phyloP scores from a whole-genome alignment of 2,113 vertebrate species.

The Brachyhypopomus gauderio region DNA sequence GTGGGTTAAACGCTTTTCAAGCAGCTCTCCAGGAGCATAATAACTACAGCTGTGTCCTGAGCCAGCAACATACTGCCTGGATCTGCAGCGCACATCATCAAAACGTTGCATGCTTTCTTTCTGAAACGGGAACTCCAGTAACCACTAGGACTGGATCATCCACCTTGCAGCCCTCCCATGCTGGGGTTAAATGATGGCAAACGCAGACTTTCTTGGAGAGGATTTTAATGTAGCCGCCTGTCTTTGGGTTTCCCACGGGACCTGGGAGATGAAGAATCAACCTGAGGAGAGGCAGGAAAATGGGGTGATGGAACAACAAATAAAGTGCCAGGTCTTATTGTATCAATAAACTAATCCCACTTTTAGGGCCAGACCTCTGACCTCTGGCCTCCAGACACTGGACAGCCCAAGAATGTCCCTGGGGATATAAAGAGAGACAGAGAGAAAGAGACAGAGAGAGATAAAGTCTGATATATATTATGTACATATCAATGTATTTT shows the following conservation, averaged over 20 bases:
- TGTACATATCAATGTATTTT: no score
- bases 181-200: constrained; percentile 36
- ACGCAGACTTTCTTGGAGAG: constrained; percentile 6
- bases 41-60: constrained; percentile 52
- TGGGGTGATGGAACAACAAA: constrained; percentile 73
- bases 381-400: constrained; percentile 65
- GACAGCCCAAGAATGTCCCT: constrained; percentile 61
- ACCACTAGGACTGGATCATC: constrained; percentile 11
- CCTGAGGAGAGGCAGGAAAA: constrained; percentile 60
- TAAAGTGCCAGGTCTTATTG: constrained; percentile 80
- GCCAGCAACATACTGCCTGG: constrained; percentile 42
- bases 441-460: constrained; percentile 2
- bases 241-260: constrained; percentile 62
- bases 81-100: constrained; percentile 20
- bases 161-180: not conserved
- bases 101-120: constrained; percentile 24
- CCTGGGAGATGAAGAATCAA: constrained; percentile 65
- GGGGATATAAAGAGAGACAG: not conserved
- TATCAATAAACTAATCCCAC: constrained; percentile 80
- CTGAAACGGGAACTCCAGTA: constrained; percentile 28
- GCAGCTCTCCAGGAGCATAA: constrained; percentile 54
- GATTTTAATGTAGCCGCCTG: constrained; percentile 18
- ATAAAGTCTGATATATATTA: not conserved
- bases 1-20: constrained; percentile 52
- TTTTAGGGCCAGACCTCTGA: constrained; percentile 74